phyloP scores from a whole-genome alignment of 1,140 invertebrate species.

The Drosophila repleta region DNA sequence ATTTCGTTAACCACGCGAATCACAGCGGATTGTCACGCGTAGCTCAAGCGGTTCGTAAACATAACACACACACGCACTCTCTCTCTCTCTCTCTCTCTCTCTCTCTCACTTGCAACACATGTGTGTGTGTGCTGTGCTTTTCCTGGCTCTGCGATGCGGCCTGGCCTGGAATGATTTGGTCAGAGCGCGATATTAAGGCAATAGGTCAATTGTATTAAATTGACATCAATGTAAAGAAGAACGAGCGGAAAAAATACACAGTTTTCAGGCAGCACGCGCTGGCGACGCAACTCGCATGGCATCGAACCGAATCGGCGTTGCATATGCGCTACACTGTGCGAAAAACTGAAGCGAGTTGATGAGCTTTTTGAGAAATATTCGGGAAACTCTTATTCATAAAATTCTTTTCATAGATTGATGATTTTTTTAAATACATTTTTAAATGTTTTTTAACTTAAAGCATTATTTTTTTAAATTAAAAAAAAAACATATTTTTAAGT shows the following conservation, averaged over 20 bases:
- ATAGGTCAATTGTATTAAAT: slow-evolving; percentile 84
- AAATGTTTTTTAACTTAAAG: too few species aligned
- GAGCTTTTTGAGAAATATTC: not conserved
- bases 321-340: slow-evolving; percentile 17
- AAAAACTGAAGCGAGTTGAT: not conserved
- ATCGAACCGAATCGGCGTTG: slow-evolving; percentile 26
- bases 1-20: slow-evolving; percentile 10
- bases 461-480: too few species aligned
- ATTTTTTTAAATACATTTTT: too few species aligned
- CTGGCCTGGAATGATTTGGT: slow-evolving; percentile 66
- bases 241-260: not conserved
- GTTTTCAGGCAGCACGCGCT: slow-evolving; percentile 52
- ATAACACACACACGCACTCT: slow-evolving; percentile 11
- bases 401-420: too few species aligned
- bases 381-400: too few species aligned
- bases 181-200: slow-evolving; percentile 81
- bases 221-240: slow-evolving; percentile 80
- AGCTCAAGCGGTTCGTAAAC: slow-evolving; percentile 37
- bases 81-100: too few species aligned
- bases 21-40: slow-evolving; percentile 39
- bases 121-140: too few species aligned
- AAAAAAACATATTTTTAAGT: too few species aligned
- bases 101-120: slow-evolving; percentile 24
- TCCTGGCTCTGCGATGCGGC: slow-evolving; percentile 39
- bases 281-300: slow-evolving; percentile 20